Conservation (phyloP, 2,888 invertebrate species). For the Pollenia angustigena region DNA sequence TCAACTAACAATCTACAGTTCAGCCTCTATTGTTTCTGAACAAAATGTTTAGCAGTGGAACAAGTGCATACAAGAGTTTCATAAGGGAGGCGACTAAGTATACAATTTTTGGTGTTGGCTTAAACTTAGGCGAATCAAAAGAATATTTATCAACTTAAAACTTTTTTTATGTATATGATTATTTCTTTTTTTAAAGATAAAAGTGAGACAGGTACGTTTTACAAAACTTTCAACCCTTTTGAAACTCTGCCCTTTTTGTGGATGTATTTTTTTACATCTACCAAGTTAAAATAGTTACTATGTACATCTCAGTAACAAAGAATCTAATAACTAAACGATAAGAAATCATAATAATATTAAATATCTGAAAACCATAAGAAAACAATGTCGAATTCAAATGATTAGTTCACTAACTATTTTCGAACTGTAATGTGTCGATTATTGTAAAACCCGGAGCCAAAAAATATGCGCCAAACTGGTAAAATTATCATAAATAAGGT, state of each 20-base stretch:
- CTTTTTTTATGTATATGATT: no score
- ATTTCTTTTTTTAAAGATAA: no score
- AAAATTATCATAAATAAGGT: constrained; percentile 74
- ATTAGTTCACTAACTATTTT: constrained; percentile 64
- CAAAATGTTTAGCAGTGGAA: no score
- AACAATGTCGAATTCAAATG: constrained; percentile 46
- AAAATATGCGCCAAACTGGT: constrained; percentile 72
- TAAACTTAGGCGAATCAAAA: no score
- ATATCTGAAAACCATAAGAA: constrained; percentile 28
- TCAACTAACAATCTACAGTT: no score
- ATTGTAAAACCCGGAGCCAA: constrained; percentile 28
- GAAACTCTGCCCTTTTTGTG: background rate
- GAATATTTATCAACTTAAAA: no score
- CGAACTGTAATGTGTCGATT: constrained; percentile 45
- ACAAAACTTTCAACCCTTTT: constrained; percentile 12
- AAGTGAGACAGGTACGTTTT: no score
- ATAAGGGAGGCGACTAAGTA: no score
- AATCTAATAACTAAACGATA: constrained; percentile 58
- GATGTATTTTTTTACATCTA: constrained; percentile 14
- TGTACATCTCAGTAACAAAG: constrained; percentile 43
- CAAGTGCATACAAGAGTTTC: no score
- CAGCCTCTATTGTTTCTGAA: no score
- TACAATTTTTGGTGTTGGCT: no score
- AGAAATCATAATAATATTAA: constrained; percentile 32
- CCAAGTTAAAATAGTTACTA: background rate